phyloP scores from a whole-genome alignment of 2,888 invertebrate genomes.

The Andrena bucephala region DNA sequence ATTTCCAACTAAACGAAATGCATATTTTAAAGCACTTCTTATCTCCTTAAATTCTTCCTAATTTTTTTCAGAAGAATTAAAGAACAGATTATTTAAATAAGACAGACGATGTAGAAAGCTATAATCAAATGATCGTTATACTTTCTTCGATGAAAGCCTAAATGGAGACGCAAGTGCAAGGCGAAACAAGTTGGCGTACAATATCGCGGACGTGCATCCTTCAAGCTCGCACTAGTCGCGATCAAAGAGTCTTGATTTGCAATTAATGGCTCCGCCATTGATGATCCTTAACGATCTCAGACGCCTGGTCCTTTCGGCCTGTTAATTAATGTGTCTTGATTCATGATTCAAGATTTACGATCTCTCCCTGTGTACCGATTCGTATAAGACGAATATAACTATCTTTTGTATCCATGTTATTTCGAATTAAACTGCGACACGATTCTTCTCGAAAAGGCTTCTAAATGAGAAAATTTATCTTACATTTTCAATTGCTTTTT shows the following conservation, averaged over 20 bases:
- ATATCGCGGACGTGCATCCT: constrained; percentile 5
- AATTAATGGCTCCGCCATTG: constrained; percentile 69
- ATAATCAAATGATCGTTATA: neutral
- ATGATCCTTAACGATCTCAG: constrained; percentile 70
- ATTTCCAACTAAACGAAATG: too few species aligned
- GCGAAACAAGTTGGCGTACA: neutral
- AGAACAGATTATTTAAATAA: neutral
- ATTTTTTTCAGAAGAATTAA: neutral
- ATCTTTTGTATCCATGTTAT: neutral
- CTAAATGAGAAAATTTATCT: too few species aligned
- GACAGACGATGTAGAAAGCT: neutral
- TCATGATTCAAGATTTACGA: constrained; percentile 69
- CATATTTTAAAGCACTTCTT: too few species aligned
- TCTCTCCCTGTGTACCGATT: constrained; percentile 5
- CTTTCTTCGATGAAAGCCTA: neutral
- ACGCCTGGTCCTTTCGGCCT: constrained; percentile 41
- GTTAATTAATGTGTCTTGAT: constrained; percentile 64
- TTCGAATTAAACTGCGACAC: neutral
- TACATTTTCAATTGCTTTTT: too few species aligned
- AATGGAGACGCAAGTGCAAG: neutral
- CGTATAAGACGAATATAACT: neutral
- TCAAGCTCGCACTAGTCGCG: constrained; percentile 41
- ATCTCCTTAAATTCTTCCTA: too few species aligned
- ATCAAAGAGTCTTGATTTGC: constrained; percentile 74
- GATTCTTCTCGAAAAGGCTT: neutral